phyloP scores from a whole-genome alignment of 53 echinoderm and acorn worm genomes.

The Actinopyga echinites region DNA sequence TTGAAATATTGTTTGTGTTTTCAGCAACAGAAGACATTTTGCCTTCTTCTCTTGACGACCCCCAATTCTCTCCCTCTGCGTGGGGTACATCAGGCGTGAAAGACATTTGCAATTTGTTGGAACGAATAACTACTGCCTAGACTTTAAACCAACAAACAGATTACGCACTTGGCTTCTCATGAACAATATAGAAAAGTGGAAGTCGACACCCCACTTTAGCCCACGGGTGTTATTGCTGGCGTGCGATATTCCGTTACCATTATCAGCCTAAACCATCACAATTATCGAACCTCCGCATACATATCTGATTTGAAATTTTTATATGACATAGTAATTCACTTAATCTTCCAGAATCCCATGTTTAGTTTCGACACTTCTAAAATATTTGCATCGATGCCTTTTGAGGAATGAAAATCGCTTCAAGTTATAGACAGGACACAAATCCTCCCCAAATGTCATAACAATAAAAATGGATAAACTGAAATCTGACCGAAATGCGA shows the following conservation, averaged over 20 bases:
- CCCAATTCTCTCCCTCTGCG: constrained; percentile 10
- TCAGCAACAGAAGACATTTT: constrained; percentile 4
- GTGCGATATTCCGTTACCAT: constrained; percentile 22
- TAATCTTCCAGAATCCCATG: neutral
- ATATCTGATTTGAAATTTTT: constrained; percentile 27
- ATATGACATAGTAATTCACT: constrained; percentile 40
- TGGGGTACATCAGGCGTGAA: constrained; percentile 32
- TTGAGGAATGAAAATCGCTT: neutral
- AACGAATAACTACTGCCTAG: constrained; percentile 22
- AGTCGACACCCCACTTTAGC: constrained; percentile 4
- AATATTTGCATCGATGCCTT: constrained; percentile 1
- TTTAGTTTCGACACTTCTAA: constrained; percentile 12
- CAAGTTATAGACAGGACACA: too few relatives aligned
- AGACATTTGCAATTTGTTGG: constrained; percentile 30
- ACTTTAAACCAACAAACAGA: constrained; percentile 37
- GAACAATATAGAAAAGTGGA: neutral
- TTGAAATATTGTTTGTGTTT: constrained; percentile 39
- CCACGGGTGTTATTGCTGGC: constrained; percentile 26
- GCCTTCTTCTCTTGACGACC: too few relatives aligned
- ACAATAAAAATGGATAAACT: too few relatives aligned
- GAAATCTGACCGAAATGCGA: too few relatives aligned
- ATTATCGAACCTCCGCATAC: constrained; percentile 5
- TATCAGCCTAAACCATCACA: constrained; percentile 5
- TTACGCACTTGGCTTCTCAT: constrained; percentile 13
- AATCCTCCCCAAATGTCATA: too few relatives aligned